Evolutionary conservation across 2,888 invertebrate genomes (phyloP).

Genomic region (Heteromyza rotundicornis): DNA sequence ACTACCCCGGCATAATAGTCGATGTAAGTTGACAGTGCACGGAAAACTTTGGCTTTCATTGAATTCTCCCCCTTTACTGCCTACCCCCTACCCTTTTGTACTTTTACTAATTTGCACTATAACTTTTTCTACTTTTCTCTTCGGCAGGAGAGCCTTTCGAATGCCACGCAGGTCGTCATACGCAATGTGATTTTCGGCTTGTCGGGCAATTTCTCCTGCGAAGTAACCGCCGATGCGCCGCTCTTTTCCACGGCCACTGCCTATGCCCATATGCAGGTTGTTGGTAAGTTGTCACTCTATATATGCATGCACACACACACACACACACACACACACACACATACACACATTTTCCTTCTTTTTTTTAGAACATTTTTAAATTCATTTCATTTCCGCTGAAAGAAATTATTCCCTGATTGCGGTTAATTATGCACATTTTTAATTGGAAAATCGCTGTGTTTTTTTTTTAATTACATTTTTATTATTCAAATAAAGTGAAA

Average conservation of each 20-base stretch:
- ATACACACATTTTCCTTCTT: not conserved
- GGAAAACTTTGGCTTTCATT: constrained; percentile 18
- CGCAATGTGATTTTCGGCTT: constrained; percentile 72
- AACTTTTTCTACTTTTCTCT: constrained; percentile 3
- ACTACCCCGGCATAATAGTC: constrained; percentile 71
- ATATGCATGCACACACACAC: too few species aligned
- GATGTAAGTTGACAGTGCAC: constrained; percentile 66
- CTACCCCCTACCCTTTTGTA: too few species aligned
- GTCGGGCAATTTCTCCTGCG: constrained; percentile 75
- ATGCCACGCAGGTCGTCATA: constrained; percentile 73
- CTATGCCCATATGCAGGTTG: constrained; percentile 73
- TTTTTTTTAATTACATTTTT: too few species aligned
- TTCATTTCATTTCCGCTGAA: constrained; percentile 5
- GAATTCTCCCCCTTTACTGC: constrained; percentile 3
- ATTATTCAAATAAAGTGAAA: too few species aligned
- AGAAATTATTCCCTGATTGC: not conserved
- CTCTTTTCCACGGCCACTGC: constrained; percentile 71
- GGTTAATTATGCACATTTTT: constrained; percentile 22
- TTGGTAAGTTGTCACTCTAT: constrained; percentile 74
- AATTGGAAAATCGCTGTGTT: constrained; percentile 18
- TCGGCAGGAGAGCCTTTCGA: constrained; percentile 70
- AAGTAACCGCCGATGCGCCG: constrained; percentile 74
- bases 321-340: too few species aligned
- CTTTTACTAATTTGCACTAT: not conserved
- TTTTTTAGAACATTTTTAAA: not conserved